Conservation (phyloP, 2,888 invertebrate species). For the Chymomyza fuscimana region DNA sequence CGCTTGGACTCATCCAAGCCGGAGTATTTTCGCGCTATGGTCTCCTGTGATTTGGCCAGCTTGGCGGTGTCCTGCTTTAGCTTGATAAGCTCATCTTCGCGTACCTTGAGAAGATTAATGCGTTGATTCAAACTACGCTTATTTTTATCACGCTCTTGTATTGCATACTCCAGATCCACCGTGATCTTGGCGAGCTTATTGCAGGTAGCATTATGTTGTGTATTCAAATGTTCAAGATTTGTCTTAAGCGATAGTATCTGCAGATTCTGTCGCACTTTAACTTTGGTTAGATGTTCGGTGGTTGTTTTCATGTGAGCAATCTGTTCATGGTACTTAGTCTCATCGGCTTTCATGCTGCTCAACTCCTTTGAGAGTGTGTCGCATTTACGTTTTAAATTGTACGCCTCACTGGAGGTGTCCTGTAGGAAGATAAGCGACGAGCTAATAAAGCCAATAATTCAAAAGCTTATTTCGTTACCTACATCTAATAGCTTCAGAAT, state of each 20-base stretch:
- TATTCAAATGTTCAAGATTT: conserved; percentile 75
- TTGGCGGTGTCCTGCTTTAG: conserved; percentile 75
- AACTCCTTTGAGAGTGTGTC: conserved; percentile 74
- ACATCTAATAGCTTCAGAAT: conserved; percentile 78
- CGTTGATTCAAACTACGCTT: conserved; percentile 74
- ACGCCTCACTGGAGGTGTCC: conserved; percentile 78
- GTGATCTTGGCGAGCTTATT: conserved; percentile 77
- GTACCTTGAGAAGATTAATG: conserved; percentile 75
- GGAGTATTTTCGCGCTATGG: conserved; percentile 74
- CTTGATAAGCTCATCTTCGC: conserved; percentile 78
- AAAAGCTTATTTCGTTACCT: conserved; percentile 21
- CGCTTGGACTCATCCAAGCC: conserved; percentile 68
- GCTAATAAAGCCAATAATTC: background rate
- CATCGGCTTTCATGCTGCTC: conserved; percentile 67
- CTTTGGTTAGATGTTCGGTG: conserved; percentile 73
- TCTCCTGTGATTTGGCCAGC: conserved; percentile 76
- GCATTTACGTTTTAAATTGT: conserved; percentile 74
- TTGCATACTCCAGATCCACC: conserved; percentile 76
- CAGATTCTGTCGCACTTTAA: conserved; percentile 78
- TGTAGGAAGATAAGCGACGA: conserved; percentile 31
- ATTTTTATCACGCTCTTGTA: conserved; percentile 75
- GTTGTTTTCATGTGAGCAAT: conserved; percentile 64
- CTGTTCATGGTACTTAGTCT: conserved; percentile 70
- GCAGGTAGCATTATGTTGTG: conserved; percentile 73
- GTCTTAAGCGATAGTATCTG: conserved; percentile 78